Percentiles rank a stretch among this genome's conserved stretches.
These are phyloP conservation scores for Arge pagana DNA, from an alignment of 2,888 invertebrate genomes.

Conservation along the genomic window DNA sequence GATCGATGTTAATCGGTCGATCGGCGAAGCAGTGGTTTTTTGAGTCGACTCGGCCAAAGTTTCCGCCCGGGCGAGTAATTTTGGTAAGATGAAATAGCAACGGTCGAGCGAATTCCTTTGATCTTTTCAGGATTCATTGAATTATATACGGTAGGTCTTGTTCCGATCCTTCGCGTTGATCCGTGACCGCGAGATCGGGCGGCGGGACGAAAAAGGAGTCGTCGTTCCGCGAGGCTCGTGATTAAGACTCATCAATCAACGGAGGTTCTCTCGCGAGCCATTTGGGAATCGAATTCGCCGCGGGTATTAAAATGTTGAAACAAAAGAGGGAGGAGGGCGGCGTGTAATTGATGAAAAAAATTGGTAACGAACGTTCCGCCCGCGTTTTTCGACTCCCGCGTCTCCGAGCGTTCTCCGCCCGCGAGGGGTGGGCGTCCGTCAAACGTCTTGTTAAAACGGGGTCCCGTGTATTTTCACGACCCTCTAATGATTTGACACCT, in stretches of 20 bases:
- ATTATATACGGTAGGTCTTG: no score
- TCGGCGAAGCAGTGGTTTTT: no score
- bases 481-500: slow-evolving; percentile 41
- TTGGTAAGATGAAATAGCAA: no score
- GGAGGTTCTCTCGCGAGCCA: slow-evolving; percentile 11
- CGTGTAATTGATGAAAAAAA: slow-evolving; percentile 24
- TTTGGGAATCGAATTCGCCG: slow-evolving; percentile 24
- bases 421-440: slow-evolving; percentile 41
- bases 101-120: no score
- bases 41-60: no score
- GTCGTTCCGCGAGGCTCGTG: slow-evolving; percentile 16
- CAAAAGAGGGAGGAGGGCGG: slow-evolving; percentile 23
- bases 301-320: slow-evolving; percentile 23
- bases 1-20: no score
- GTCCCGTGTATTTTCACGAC: slow-evolving; percentile 32
- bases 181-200: no score
- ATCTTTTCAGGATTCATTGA: no score
- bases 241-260: slow-evolving; percentile 24
- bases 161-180: no score
- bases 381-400: slow-evolving; percentile 1
- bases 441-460: slow-evolving; percentile 53
- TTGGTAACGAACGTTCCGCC: no score
- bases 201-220: no score
- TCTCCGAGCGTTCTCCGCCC: slow-evolving; percentile 31
- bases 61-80: no score